Evolutionary conservation across 2,888 invertebrate species (phyloP), one percentile per base, ranked within the genome.

Genomic region (Erebia epiphron): DNA sequence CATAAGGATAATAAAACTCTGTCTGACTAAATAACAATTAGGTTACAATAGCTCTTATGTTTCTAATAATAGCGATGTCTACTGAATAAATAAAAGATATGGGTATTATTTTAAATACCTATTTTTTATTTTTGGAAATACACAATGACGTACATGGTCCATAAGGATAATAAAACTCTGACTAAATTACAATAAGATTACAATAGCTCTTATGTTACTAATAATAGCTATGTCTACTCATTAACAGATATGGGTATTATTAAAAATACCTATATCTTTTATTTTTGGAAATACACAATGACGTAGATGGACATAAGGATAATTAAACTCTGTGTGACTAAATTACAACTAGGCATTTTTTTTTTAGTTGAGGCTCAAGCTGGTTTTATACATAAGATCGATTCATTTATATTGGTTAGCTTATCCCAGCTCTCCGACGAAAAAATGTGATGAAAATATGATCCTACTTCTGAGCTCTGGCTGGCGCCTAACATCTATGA

Each of bases 11-110:
- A n/a, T 50, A n/a, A n/a, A 50, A 50, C 0, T 26, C 26, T n/a
- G n/a, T n/a, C n/a, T 50, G n/a, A 7, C 14, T 50, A 50, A 14
- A 50, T 50, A n/a, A 50, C 50, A 49, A 49, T 49, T n/a, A n/a
- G n/a, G n/a, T n/a, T n/a, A n/a, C n/a, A n/a, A n/a, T n/a, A n/a
- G n/a, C n/a, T n/a, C n/a, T n/a, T n/a, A n/a, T n/a, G n/a, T n/a
- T n/a, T n/a, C n/a, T n/a, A n/a, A n/a, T n/a, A n/a, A n/a, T n/a
- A n/a, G n/a, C n/a, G n/a, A n/a, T n/a, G n/a, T n/a, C n/a, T n/a
- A n/a, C n/a, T n/a, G 7, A 63, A 50, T 63, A 2, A 63, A 50
- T 63, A 63, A 14, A 50, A 63, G 7, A n/a, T 50, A 16, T 50
- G 13, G 50, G n/a, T 50, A n/a, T n/a, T n/a, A 8, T 8, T 50